Conservation (phyloP, 2,888 invertebrate species). For the Cyclophora punctaria region DNA sequence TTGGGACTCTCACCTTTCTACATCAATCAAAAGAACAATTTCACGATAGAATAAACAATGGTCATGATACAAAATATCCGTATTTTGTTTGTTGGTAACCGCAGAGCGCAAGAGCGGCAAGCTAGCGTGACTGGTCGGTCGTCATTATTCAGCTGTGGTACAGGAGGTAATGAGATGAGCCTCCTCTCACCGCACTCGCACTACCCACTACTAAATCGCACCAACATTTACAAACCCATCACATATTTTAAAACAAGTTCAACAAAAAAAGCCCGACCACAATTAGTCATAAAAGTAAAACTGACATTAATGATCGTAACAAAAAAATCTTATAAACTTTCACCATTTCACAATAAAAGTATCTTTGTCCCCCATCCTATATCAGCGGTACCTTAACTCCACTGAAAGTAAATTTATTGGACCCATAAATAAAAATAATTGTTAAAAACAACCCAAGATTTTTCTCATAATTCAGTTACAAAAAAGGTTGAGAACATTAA, state of each 20-base stretch:
- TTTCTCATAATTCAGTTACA: slow-evolving; percentile 65
- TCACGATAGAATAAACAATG: slow-evolving; percentile 18
- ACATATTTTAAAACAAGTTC: no score
- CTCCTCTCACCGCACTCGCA: slow-evolving; percentile 26
- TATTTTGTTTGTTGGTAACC: slow-evolving; percentile 33
- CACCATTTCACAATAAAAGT: slow-evolving; percentile 42
- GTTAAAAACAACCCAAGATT: slow-evolving; percentile 57
- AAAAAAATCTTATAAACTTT: slow-evolving; percentile 19
- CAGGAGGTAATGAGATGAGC: slow-evolving; percentile 57
- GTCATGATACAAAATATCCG: slow-evolving; percentile 21
- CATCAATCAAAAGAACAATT: slow-evolving; percentile 19
- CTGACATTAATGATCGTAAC: no score
- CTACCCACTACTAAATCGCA: neutral
- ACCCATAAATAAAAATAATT: slow-evolving; percentile 65
- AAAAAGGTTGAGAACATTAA: slow-evolving; percentile 54
- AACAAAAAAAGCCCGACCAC: no score
- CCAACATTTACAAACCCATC: no score
- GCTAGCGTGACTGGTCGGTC: slow-evolving; percentile 41
- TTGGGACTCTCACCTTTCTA: slow-evolving; percentile 11
- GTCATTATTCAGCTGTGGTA: slow-evolving; percentile 58
- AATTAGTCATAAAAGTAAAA: no score
- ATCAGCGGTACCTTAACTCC: slow-evolving; percentile 51
- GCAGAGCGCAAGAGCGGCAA: slow-evolving; percentile 32
- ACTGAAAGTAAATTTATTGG: slow-evolving; percentile 60
- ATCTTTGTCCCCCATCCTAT: slow-evolving; percentile 43